Evolutionary conservation across 64 coral and sea anemone genomes (phyloP), one percentile per base, ranked within the genome.

Genomic region (Exaiptasia diaphana): DNA sequence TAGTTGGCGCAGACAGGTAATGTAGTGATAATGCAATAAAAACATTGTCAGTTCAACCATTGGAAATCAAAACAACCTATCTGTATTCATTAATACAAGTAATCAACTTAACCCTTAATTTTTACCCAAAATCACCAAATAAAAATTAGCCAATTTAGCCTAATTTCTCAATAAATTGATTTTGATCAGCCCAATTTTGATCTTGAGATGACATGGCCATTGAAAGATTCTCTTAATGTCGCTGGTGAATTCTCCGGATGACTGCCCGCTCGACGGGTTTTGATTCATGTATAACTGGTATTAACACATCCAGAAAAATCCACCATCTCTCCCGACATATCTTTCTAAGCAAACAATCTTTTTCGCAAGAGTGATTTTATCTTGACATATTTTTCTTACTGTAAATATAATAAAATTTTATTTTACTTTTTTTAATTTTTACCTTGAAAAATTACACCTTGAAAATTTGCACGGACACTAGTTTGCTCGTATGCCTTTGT

Each of bases 21-120:
- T 20, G 18, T 54, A 79, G 41, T 59, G 77, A 82, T 83, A 93
- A 82, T 77, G 70, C 71, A 83, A 93, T 88, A 93, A 83, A 48
- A 44, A 38, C 42, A 31, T 53, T 76, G 83, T 52, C 83, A 93
- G 43, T 46, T 46, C 68, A 82, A 82, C 59, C 77, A 76, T 82
- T 77, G 15, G 39, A 27, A 38, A 36, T 76, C 79, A 75, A 78
- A 74, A 65, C 61, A 65, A 65, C 11, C 9, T 5, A 15, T 12
- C 13, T 28, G 38, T 65, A 65, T 76, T 82, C 64, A 92, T 86
- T 79, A 92, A 92, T 80, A 68, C 25, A 62, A 80, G 39, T 29
- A 84, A 76, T 64, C 34, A 42, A 13, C 25, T 17, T 43, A 38
- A 37, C 41, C 42, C 36, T 79, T n/a, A 79, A 26, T 12, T 18